Evolutionary conservation across 2,113 vertebrate species (phyloP).

Genomic region (Xenotilapia longispinis): DNA sequence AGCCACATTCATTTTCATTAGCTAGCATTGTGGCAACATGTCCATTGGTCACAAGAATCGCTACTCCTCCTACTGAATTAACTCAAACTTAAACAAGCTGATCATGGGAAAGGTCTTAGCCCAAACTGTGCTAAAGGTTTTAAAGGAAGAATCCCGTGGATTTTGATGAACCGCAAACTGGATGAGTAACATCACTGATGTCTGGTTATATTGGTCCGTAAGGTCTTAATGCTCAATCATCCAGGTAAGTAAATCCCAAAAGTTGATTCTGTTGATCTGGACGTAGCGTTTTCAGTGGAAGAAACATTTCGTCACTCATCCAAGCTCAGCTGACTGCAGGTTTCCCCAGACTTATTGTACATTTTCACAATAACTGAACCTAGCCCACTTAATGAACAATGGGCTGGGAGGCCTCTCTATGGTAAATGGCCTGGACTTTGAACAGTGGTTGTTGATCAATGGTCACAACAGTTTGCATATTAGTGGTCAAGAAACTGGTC

Average conservation of each 20-base stretch:
- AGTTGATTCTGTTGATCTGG: background rate
- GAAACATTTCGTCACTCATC: background rate
- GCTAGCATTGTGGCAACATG: background rate
- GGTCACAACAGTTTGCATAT: background rate
- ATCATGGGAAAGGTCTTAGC: background rate
- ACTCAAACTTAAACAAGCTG: background rate
- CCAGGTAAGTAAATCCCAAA: background rate
- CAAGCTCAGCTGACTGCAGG: background rate
- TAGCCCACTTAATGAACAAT: background rate
- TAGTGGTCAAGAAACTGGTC: background rate
- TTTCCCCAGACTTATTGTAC: background rate
- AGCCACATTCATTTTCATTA: background rate
- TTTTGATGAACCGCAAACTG: background rate
- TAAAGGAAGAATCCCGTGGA: too few species aligned
- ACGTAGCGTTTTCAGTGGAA: background rate
- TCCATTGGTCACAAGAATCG: background rate
- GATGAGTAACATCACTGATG: background rate
- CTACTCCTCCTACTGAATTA: background rate
- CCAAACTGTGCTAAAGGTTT: background rate
- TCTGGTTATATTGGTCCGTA: background rate
- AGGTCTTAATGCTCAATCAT: background rate
- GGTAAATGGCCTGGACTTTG: background rate
- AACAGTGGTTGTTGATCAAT: background rate
- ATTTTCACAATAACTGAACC: background rate
- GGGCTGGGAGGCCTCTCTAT: background rate